Evolutionary conservation across 2,113 vertebrate genomes (phyloP), one percentile per base, ranked within the genome.

Genomic region (Panurus biarmicus): DNA sequence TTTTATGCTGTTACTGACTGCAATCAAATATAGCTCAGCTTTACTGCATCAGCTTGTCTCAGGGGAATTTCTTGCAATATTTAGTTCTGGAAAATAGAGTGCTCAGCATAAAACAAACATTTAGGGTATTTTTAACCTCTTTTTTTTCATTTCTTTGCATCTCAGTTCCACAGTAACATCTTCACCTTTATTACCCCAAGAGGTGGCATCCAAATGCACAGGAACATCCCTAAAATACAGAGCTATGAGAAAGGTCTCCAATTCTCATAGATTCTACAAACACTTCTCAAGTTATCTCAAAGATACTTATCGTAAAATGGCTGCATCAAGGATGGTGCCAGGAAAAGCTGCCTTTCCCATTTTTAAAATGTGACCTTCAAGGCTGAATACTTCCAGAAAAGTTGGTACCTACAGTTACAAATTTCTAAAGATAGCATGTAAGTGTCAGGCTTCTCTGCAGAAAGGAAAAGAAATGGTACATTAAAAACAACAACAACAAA

Each of bases 1-100:
- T 85, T 92, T 92, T 85, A 26, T 42, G 53, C 67, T 95, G 64
- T 42, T 94, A 44, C 85, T 85, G 62, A 36, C 84, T 95, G 67
- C 90, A 61, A 21, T 67, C 47, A 42, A 90, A 11, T 85, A 54
- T 1, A 88, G 65, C 84, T 94, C 79, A 95, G 86, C 20, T 76
- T 85, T 94, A 56, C 71, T 87, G 81, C 60, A 86, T 71, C 65
- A 64, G 54, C 51, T 70, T 61, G 36, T 56, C 95, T 60, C 67
- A 35, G 50, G 44, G 60, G 83, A 96, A 45, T 70, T 89, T 83
- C 57, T 44, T 54, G 38, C 29, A 54, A 58, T 92, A 65, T 76
- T 83, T 54, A 38, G 28, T 40, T 79, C 22, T 53, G 69, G 65
- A 64, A 86, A 92, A 84, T 5, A 35, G n/a, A 61, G 29, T 44